Evolutionary conservation across 2,888 invertebrate species (phyloP).

Genomic region (Drosophila acutilabella): DNA sequence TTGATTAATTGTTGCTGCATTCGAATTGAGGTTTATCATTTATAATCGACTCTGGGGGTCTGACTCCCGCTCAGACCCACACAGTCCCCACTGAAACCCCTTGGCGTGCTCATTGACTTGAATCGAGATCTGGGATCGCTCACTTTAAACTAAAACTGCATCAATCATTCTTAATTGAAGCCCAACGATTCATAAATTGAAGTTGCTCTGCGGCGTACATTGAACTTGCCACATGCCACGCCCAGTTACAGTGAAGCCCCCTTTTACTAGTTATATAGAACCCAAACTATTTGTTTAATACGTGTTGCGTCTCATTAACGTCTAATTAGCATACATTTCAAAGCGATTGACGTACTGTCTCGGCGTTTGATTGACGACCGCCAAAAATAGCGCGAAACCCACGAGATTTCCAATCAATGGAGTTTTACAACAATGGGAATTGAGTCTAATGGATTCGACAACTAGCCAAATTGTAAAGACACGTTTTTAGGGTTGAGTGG

Average conservation of each 20-base stretch:
- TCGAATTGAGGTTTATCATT: conserved; percentile 60
- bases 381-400: conserved; percentile 34
- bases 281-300: conserved; percentile 26
- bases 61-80: neutral
- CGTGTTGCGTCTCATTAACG: conserved; percentile 60
- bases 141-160: conserved; percentile 51
- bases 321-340: conserved; percentile 72
- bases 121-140: conserved; percentile 8
- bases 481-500: conserved; percentile 21
- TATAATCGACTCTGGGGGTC: conserved; percentile 57
- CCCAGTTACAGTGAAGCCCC: conserved; percentile 26
- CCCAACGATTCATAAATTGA: conserved; percentile 43
- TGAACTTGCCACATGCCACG: conserved; percentile 53
- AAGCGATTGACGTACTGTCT: conserved; percentile 39
- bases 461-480: conserved; percentile 30
- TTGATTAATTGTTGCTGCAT: conserved; percentile 78
- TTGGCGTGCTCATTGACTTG: conserved; percentile 43
- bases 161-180: conserved; percentile 76
- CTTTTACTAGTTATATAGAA: neutral
- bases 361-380: conserved; percentile 46
- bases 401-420: conserved; percentile 28
- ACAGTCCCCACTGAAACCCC: neutral
- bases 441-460: conserved; percentile 43
- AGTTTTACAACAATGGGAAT: conserved; percentile 27
- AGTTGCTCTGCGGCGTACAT: conserved; percentile 43